phyloP scores from a whole-genome alignment of 2,113 vertebrate species.

The Callopanchax toddi region DNA sequence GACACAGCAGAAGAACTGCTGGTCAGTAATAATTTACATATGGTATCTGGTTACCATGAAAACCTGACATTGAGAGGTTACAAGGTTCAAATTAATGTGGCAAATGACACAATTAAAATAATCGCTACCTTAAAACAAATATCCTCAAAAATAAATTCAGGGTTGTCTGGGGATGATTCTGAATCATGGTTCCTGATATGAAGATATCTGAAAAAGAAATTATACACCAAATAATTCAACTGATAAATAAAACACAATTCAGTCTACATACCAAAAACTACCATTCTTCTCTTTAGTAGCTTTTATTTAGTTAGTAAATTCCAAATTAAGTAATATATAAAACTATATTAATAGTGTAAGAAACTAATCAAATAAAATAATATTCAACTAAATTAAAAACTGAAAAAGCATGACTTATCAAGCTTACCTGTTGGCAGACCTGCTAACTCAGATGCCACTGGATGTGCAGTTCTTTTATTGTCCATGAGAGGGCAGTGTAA shows the following conservation, averaged over 20 bases:
- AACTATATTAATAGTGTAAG: neutral
- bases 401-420: neutral
- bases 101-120: slow-evolving; percentile 29
- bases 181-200: slow-evolving; percentile 3
- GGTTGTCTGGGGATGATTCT: neutral
- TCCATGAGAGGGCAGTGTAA: slow-evolving; percentile 48
- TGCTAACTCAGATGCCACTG: slow-evolving; percentile 77
- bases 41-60: slow-evolving; percentile 30
- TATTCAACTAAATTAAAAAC: neutral
- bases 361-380: neutral
- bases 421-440: slow-evolving; percentile 58
- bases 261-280: neutral
- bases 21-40: slow-evolving; percentile 30
- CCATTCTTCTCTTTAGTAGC: neutral
- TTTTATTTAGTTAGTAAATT: neutral
- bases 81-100: slow-evolving; percentile 12
- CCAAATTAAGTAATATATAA: neutral
- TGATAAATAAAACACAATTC: neutral
- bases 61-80: slow-evolving; percentile 27
- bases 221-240: neutral
- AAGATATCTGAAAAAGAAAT: slow-evolving; percentile 31
- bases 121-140: slow-evolving; percentile 6
- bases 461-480: slow-evolving; percentile 8
- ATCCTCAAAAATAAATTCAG: slow-evolving; percentile 10
- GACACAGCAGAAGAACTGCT: slow-evolving; percentile 35